Conservation (phyloP, 2,113 vertebrate species). For the Ascaphus truei region DNA sequence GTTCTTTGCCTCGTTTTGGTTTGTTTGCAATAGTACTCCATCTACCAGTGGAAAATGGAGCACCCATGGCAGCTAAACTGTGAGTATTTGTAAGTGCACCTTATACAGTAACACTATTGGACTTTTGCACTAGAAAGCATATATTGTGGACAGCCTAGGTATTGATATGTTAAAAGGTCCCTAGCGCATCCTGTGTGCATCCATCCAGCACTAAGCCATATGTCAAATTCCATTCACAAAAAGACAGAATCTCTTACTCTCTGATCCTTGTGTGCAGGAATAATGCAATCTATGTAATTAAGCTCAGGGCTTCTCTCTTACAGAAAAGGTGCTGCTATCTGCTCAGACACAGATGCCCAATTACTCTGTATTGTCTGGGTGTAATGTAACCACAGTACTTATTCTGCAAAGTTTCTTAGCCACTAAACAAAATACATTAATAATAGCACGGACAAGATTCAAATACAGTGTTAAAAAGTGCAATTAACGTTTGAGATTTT, state of each 20-base stretch:
- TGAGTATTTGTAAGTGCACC: no score
- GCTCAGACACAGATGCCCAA: conserved; percentile 27
- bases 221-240: conserved; percentile 18
- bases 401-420: conserved; percentile 5
- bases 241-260: conserved; percentile 17
- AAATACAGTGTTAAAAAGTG: no score
- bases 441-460: no score
- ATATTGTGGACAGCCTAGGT: background rate
- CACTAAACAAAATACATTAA: background rate
- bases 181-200: conserved; percentile 5
- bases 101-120: no score
- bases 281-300: conserved; percentile 31
- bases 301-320: background rate
- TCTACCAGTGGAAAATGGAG: no score
- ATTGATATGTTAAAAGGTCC: conserved; percentile 22
- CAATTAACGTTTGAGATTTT: no score
- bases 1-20: no score
- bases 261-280: conserved; percentile 3
- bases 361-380: conserved; percentile 3
- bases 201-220: conserved; percentile 14
- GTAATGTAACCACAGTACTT: background rate
- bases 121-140: background rate
- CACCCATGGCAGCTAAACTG: no score
- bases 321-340: conserved; percentile 23
- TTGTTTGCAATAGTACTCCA: no score